These are phyloP conservation scores for Bombus vancouverensis DNA, from an alignment of 1,140 invertebrate species.

Conservation along the genomic window DNA sequence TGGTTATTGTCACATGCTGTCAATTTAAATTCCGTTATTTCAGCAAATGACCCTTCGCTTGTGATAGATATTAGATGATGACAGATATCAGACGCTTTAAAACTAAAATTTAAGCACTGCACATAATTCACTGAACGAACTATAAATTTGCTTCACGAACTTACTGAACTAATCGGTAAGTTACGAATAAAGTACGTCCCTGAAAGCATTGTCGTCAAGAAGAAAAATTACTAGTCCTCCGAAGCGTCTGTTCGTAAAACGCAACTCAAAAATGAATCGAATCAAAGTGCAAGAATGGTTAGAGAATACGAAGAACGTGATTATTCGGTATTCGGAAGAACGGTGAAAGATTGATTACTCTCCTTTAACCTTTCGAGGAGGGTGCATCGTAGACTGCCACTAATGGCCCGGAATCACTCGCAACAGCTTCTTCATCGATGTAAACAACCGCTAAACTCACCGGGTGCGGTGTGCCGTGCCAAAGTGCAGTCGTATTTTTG, in stretches of 20 bases:
- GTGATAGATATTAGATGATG: too few species aligned
- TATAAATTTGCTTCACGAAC: too few species aligned
- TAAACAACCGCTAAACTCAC: conserved; percentile 76
- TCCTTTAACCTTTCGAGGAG: neutral
- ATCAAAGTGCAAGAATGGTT: neutral
- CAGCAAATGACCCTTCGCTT: too few species aligned
- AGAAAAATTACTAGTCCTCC: neutral
- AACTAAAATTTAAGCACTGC: rapidly evolving
- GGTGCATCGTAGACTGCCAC: conserved; percentile 68
- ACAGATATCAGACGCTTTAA: too few species aligned
- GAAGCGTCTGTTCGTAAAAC: neutral
- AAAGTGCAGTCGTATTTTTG: conserved; percentile 77
- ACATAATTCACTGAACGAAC: too few species aligned
- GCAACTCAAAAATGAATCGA: neutral
- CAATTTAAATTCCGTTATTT: neutral
- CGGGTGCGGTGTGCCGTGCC: conserved; percentile 66
- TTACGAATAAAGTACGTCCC: neutral
- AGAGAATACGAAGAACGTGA: neutral
- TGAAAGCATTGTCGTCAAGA: neutral
- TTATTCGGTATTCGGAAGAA: neutral
- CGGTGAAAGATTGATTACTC: neutral
- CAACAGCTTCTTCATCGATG: conserved; percentile 79
- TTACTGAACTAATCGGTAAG: too few species aligned
- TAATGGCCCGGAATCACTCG: conserved; percentile 74
- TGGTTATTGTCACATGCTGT: neutral